Evolutionary conservation across 1,140 invertebrate genomes (phyloP).

Genomic region (Microplitis demolitor): DNA sequence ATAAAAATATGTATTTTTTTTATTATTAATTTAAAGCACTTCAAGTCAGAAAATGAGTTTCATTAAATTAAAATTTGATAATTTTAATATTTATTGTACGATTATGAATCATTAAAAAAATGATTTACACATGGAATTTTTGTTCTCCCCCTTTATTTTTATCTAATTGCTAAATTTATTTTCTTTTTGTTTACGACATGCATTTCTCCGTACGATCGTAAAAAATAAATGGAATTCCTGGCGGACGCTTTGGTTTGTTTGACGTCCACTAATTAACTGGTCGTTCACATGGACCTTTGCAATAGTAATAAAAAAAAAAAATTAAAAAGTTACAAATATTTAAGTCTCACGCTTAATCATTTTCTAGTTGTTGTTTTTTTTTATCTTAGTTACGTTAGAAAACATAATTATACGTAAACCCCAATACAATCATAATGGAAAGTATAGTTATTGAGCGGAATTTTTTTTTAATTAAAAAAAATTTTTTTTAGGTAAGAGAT

Average conservation of each 20-base stretch:
- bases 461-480: too few relatives aligned
- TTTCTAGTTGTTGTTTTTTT: not conserved
- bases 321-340: not conserved
- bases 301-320: not conserved
- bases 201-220: not conserved
- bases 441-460: too few relatives aligned
- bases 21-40: too few relatives aligned
- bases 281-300: not conserved
- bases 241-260: not conserved
- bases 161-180: not conserved
- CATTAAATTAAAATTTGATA: too few relatives aligned
- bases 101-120: too few relatives aligned
- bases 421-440: too few relatives aligned
- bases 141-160: not conserved
- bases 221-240: conserved; percentile 1
- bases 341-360: not conserved
- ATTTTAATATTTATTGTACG: too few relatives aligned
- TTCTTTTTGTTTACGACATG: not conserved
- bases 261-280: not conserved
- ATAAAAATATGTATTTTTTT: too few relatives aligned
- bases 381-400: not conserved
- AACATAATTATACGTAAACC: too few relatives aligned
- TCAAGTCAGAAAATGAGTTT: too few relatives aligned
- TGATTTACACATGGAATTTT: not conserved
- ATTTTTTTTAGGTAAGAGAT: too few relatives aligned